These are phyloP conservation scores for Tympanuchus pallidicinctus DNA, from an alignment of 2,113 vertebrate genomes.

Conservation along the genomic window DNA sequence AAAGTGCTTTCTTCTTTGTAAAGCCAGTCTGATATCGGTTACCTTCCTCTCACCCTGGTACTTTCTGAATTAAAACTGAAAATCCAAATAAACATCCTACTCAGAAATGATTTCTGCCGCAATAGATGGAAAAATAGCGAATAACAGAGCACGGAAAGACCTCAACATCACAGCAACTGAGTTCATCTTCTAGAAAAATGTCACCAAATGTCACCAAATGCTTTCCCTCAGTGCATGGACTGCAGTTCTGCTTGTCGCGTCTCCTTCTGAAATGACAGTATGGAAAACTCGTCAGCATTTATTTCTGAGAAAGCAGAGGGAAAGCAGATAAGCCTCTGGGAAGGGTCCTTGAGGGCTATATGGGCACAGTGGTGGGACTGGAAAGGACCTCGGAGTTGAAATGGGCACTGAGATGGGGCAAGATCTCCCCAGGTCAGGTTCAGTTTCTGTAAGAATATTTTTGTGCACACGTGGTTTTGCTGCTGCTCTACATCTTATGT, in stretches of 20 bases:
- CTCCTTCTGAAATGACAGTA: not conserved
- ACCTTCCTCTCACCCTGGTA: not conserved
- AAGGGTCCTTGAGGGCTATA: too few relatives aligned
- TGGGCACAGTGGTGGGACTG: not conserved
- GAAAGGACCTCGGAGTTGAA: not conserved
- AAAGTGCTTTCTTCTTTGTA: not conserved
- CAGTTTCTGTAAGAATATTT: not conserved
- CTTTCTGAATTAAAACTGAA: not conserved
- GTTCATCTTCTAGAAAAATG: not conserved
- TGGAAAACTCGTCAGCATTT: not conserved
- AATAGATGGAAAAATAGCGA: not conserved
- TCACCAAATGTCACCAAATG: not conserved
- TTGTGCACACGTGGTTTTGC: not conserved
- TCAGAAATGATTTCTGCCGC: accelerated
- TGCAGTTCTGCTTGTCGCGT: not conserved
- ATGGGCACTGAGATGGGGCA: not conserved
- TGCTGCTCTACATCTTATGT: not conserved
- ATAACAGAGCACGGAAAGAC: not conserved
- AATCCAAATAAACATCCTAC: not conserved
- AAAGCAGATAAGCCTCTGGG: not conserved
- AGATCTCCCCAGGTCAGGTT: accelerated
- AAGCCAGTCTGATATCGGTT: not conserved
- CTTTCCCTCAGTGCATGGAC: not conserved
- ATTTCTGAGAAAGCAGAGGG: not conserved
- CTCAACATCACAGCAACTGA: not conserved